These are phyloP conservation scores for Astreopora myriophthalma DNA, from an alignment of 64 coral and sea anemone genomes.

Conservation along the genomic window DNA sequence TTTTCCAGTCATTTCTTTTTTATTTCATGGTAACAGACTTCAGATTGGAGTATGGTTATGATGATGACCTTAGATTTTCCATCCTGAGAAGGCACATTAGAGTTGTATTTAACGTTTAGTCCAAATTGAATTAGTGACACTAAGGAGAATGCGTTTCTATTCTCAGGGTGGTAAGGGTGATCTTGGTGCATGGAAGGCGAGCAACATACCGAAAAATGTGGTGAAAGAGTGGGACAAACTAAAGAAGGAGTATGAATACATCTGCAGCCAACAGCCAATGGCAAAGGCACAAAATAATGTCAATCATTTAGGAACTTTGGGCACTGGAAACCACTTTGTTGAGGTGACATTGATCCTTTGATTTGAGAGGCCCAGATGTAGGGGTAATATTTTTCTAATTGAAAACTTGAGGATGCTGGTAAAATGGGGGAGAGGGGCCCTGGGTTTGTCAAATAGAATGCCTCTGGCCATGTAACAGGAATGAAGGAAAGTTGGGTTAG, in stretches of 20 bases:
- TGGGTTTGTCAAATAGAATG: too few relatives aligned
- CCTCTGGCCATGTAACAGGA: too few relatives aligned
- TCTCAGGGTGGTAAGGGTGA: constrained; percentile 75
- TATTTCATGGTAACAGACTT: too few relatives aligned
- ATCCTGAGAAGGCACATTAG: too few relatives aligned
- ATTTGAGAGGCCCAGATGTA: not conserved
- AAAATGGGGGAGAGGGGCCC: too few relatives aligned
- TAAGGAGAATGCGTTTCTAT: not conserved
- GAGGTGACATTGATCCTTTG: constrained; percentile 52
- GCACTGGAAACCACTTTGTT: constrained; percentile 92
- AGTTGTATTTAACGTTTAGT: too few relatives aligned
- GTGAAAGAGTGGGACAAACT: constrained; percentile 63
- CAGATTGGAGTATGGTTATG: too few relatives aligned
- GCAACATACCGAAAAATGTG: constrained; percentile 52
- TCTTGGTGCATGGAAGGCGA: constrained; percentile 76
- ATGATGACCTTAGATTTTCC: too few relatives aligned
- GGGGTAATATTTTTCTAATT: too few relatives aligned
- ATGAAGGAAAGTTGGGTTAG: too few relatives aligned
- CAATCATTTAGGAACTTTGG: constrained; percentile 81
- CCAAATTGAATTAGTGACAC: not conserved
- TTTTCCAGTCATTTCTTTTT: too few relatives aligned
- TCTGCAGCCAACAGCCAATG: constrained; percentile 67
- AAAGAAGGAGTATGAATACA: constrained; percentile 75
- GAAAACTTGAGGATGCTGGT: too few relatives aligned
- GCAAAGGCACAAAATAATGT: constrained; percentile 71